phyloP scores from a whole-genome alignment of 2,888 invertebrate genomes.

The Himalopsyche tibetana region DNA sequence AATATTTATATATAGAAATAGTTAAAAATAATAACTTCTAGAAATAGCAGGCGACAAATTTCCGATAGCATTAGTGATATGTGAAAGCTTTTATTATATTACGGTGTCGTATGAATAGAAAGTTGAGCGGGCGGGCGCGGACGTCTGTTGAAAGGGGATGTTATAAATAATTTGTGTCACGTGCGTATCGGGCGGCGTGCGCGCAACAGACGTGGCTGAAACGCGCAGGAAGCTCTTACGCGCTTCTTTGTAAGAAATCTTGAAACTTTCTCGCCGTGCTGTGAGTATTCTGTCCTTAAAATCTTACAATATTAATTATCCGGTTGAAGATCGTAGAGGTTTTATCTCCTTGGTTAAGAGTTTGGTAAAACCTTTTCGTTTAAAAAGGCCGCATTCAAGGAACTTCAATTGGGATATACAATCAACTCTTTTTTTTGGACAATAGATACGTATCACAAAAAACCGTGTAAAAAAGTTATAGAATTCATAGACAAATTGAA shows the following conservation, averaged over 20 bases:
- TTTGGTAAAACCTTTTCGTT: too few relatives aligned
- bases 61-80: background rate
- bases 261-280: background rate
- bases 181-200: constrained; percentile 16
- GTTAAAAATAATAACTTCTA: too few relatives aligned
- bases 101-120: background rate
- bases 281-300: background rate
- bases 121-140: background rate
- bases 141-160: constrained; percentile 18
- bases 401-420: too few relatives aligned
- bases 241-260: background rate
- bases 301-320: background rate
- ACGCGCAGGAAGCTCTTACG: background rate
- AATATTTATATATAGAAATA: too few relatives aligned
- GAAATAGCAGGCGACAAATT: background rate
- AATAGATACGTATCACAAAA: too few relatives aligned
- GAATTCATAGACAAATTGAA: too few relatives aligned
- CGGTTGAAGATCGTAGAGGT: too few relatives aligned
- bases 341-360: too few relatives aligned
- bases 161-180: constrained; percentile 36
- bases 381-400: too few relatives aligned
- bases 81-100: constrained; percentile 11
- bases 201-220: background rate
- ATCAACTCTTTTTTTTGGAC: too few relatives aligned
- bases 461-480: too few relatives aligned